Evolutionary conservation across 1,140 invertebrate genomes (phyloP).

Genomic region (Olivierus martensii): DNA sequence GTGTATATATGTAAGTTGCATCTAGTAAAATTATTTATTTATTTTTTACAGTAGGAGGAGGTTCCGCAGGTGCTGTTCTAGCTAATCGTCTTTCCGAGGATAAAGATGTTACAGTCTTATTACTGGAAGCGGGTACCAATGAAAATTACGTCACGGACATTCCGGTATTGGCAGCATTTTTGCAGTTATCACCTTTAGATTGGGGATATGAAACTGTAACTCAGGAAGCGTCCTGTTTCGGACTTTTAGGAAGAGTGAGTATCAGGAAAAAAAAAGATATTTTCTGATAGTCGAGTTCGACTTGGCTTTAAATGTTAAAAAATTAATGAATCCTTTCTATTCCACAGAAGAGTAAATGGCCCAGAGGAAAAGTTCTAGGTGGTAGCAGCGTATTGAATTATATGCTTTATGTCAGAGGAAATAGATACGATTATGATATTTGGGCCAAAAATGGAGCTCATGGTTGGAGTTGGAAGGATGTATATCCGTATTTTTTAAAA

Average conservation of each 20-base stretch:
- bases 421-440: conserved; percentile 79
- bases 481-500: conserved; percentile 76
- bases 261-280: neutral
- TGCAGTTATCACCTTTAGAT: conserved; percentile 67
- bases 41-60: conserved; percentile 65
- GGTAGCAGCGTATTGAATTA: conserved; percentile 84
- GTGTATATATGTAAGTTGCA: no score
- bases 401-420: conserved; percentile 92
- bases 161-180: conserved; percentile 66
- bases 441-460: conserved; percentile 83
- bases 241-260: conserved; percentile 48
- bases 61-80: conserved; percentile 87
- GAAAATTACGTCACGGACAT: conserved; percentile 82
- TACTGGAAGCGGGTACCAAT: conserved; percentile 80
- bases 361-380: conserved; percentile 61
- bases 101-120: conserved; percentile 39
- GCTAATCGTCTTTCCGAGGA: conserved; percentile 77
- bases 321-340: no score
- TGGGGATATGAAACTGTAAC: conserved; percentile 76
- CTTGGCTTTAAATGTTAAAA: no score
- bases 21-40: conserved; percentile 5
- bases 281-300: no score
- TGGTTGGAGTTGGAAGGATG: conserved; percentile 80
- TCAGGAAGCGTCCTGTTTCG: conserved; percentile 64
- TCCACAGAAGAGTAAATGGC: conserved; percentile 63